Evolutionary conservation across 2,888 invertebrate species (phyloP).

Genomic region (Choristoneura rosaceana): DNA sequence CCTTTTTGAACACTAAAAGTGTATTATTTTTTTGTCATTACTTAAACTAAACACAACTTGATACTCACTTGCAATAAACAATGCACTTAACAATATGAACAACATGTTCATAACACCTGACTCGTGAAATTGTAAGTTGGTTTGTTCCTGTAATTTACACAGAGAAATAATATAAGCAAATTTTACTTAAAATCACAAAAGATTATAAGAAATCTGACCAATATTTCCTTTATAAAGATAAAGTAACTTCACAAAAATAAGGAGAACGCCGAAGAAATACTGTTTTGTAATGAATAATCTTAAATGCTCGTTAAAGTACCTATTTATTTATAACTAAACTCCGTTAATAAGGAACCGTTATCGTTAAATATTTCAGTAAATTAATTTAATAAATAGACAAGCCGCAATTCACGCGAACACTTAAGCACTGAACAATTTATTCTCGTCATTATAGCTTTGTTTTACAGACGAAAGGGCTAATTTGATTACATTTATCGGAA

Average conservation of each 20-base stretch:
- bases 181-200: not conserved
- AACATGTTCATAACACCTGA: conserved; percentile 39
- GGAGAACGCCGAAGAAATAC: not conserved
- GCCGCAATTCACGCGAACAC: not conserved
- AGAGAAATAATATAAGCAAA: not conserved
- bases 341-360: too few species aligned
- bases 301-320: too few species aligned
- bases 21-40: not conserved
- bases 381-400: not conserved
- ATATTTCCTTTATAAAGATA: not conserved
- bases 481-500: not conserved
- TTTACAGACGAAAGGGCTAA: not conserved
- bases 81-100: conserved; percentile 44
- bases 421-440: not conserved
- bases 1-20: too few species aligned
- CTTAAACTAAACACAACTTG: not conserved
- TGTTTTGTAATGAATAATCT: not conserved
- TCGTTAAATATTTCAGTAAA: not conserved
- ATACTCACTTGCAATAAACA: conserved; percentile 49
- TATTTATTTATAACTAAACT: too few species aligned
- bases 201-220: not conserved
- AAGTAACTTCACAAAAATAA: not conserved
- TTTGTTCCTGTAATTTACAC: conserved; percentile 4
- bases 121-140: not conserved
- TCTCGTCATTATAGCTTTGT: not conserved